Base-by-base conservation (phyloP, 2,888 invertebrate species). In the Halocaridina rubra region DNA sequence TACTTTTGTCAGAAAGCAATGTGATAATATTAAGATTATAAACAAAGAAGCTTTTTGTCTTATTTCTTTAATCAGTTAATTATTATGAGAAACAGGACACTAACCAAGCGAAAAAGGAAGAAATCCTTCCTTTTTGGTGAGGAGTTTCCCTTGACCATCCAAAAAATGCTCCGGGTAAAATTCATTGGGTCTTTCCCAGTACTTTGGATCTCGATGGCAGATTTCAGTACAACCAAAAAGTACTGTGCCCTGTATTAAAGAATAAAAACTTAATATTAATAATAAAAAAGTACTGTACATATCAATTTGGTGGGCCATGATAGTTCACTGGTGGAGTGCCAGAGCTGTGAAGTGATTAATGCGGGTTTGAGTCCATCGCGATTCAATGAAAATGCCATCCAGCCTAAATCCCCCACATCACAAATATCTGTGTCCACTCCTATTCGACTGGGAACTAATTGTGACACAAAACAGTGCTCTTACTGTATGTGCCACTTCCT, bases 131-230 rank as follows among this genome's bases (percentile, higher is more conserved):
- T 46, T 84, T 39, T 24, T 59, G n/a, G 33, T 16, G 5, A 39
- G 16, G 64, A 77, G 7, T n/a, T 53, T 57, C 2, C 84, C 84
- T 19, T 79, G 39, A 22, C 13, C 22, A 39, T 78, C 61, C 24
- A 84, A 64, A 64, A 84, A 84, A 16, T 75, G 72, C 53, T 84
- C 84, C 0, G 84, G 84, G 13, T 75, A 67, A 27, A 84, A 84
- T 13, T 84, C 78, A 16, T 79, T 13, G 3, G 84, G 84, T 16
- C 27, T 30, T n/a, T 74, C 67, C 79, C 79, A 84, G 39, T 80
- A 80, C 30, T 19, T 32, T n/a, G 79, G 80, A 39, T 84, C 75
- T 7, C 53, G 32, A 76, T 84, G 84, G 80, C 79, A 67, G 32
- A 16, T 30, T n/a, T 69, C 53, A 3, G 22, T 7, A 30, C 69